These are phyloP conservation scores for Furnarius figulus DNA, from an alignment of 2,113 vertebrate species.

Conservation along the genomic window DNA sequence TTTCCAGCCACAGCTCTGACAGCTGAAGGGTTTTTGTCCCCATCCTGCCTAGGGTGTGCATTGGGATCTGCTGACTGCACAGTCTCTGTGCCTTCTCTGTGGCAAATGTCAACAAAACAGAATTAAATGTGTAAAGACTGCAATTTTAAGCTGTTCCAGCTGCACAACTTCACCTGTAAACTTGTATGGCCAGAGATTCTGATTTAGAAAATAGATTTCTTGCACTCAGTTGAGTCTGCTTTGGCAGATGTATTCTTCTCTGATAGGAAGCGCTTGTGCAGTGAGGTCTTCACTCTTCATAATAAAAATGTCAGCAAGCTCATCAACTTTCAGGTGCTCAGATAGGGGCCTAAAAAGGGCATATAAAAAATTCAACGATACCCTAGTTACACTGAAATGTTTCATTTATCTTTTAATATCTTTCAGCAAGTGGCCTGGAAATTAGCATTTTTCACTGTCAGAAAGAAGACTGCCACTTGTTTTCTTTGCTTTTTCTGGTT, in stretches of 20 bases:
- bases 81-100: neutral
- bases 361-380: neutral
- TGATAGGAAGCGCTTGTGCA: neutral
- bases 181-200: neutral
- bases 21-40: neutral
- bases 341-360: neutral
- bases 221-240: neutral
- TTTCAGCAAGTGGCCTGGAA: neutral
- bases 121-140: neutral
- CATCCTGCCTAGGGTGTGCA: neutral
- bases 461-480: neutral
- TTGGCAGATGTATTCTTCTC: neutral
- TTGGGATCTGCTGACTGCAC: neutral
- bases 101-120: neutral
- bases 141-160: neutral
- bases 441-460: neutral
- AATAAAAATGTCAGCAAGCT: neutral
- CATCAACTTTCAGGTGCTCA: neutral
- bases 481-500: neutral
- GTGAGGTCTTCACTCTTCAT: neutral
- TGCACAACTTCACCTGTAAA: neutral
- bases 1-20: neutral
- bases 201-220: neutral
- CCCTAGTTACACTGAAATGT: neutral
- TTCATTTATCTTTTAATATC: neutral